phyloP scores from a whole-genome alignment of 2,888 invertebrate genomes.

The Gortyna flavago region DNA sequence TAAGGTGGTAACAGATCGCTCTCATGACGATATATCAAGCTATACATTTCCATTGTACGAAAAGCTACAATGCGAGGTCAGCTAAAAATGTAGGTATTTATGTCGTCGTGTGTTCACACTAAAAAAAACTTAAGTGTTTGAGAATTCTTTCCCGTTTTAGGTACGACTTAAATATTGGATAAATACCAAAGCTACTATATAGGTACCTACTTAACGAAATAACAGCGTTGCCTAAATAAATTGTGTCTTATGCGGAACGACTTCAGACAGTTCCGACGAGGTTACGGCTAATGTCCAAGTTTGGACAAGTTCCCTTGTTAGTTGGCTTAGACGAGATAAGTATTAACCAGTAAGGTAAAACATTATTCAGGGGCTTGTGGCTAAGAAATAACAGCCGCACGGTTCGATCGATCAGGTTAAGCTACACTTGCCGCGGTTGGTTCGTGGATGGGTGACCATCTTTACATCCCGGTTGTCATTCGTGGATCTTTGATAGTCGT shows the following conservation, averaged over 20 bases:
- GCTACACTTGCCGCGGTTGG: not conserved
- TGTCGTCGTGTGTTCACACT: not conserved
- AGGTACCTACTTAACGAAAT: not conserved
- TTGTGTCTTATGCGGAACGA: slow-evolving; percentile 3
- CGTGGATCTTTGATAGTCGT: too few species aligned
- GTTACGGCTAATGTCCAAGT: slow-evolving; percentile 38
- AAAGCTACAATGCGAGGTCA: too few species aligned
- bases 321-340: not conserved
- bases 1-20: too few species aligned
- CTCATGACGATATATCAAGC: too few species aligned
- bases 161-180: not conserved
- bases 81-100: too few species aligned
- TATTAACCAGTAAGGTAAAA: not conserved
- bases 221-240: slow-evolving; percentile 1
- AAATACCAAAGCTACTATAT: not conserved
- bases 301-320: slow-evolving; percentile 34
- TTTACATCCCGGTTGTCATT: not conserved
- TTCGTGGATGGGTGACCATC: not conserved
- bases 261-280: slow-evolving; percentile 32
- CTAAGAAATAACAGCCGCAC: not conserved
- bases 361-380: not conserved
- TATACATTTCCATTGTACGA: too few species aligned
- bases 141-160: not conserved
- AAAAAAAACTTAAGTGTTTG: not conserved
- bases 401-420: not conserved